Conservation (phyloP, 2,888 invertebrate species). For the Oeneis ivallda region DNA sequence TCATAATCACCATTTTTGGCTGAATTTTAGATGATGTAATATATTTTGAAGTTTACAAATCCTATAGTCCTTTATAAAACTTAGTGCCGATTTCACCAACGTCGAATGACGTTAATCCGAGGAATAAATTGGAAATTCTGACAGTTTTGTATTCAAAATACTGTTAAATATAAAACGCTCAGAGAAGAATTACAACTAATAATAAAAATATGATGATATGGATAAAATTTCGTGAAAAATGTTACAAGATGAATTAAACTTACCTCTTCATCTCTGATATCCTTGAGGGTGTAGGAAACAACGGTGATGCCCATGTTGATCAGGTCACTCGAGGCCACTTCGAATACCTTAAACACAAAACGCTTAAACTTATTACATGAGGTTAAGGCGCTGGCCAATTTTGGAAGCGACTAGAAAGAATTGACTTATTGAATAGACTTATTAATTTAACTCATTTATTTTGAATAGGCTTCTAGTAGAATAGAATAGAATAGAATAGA, state of each 20-base stretch:
- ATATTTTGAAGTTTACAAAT: neutral
- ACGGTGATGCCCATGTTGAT: conserved; percentile 98
- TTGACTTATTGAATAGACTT: too few species aligned
- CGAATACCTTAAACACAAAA: conserved; percentile 86
- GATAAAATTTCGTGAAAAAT: neutral
- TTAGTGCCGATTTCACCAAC: too few species aligned
- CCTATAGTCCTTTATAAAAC: neutral
- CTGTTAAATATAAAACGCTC: too few species aligned
- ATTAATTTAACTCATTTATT: too few species aligned
- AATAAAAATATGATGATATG: neutral
- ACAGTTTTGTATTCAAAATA: too few species aligned
- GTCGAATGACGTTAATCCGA: too few species aligned
- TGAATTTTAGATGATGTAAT: neutral
- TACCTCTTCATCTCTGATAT: conserved; percentile 97
- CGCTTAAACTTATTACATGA: neutral
- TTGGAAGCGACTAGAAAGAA: too few species aligned
- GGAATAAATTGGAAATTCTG: too few species aligned
- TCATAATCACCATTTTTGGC: neutral
- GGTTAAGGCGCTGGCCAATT: too few species aligned
- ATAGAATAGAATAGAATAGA: too few species aligned
- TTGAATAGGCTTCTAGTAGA: too few species aligned
- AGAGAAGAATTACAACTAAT: conserved; percentile 1
- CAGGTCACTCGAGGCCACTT: conserved; percentile 96
- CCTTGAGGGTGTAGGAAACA: conserved; percentile 96
- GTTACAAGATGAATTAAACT: conserved; percentile 44